phyloP scores from a whole-genome alignment of 2,888 invertebrate genomes.

The Holacanthella duospinosa region DNA sequence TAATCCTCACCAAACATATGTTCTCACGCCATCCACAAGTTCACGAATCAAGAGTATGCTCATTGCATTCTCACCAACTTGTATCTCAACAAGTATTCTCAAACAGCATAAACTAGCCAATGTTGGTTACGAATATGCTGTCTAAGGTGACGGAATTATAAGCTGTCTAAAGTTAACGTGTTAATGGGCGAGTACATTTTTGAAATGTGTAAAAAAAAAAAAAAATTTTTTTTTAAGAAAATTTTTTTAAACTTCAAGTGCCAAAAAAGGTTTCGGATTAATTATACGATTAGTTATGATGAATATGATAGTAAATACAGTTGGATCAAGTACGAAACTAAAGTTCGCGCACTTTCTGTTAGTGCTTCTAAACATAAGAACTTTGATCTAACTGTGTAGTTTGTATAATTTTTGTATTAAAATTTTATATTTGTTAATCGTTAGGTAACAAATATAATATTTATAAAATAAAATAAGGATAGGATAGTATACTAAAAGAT shows the following conservation, averaged over 20 bases:
- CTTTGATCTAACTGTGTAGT: too few species aligned
- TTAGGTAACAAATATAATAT: too few species aligned
- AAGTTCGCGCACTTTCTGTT: too few species aligned
- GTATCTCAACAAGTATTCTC: conserved; percentile 29
- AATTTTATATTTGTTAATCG: too few species aligned
- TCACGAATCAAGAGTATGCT: conserved; percentile 36
- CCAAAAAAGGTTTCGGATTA: background rate
- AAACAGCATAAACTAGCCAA: conserved; percentile 28
- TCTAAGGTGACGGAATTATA: background rate
- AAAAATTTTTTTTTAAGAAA: background rate
- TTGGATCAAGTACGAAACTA: too few species aligned
- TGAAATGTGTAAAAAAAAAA: background rate
- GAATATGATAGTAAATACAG: too few species aligned
- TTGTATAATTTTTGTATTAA: too few species aligned
- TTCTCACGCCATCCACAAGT: conserved; percentile 31
- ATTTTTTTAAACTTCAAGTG: background rate
- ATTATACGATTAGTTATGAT: too few species aligned
- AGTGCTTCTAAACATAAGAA: too few species aligned
- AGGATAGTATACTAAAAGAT: too few species aligned
- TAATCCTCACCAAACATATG: conserved; percentile 28
- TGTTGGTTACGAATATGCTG: background rate
- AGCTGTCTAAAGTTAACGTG: too few species aligned
- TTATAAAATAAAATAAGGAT: too few species aligned
- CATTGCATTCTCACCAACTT: conserved; percentile 34
- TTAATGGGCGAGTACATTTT: background rate